These are phyloP conservation scores for Podilymbus podiceps DNA, from an alignment of 2,113 vertebrate genomes.

Conservation along the genomic window DNA sequence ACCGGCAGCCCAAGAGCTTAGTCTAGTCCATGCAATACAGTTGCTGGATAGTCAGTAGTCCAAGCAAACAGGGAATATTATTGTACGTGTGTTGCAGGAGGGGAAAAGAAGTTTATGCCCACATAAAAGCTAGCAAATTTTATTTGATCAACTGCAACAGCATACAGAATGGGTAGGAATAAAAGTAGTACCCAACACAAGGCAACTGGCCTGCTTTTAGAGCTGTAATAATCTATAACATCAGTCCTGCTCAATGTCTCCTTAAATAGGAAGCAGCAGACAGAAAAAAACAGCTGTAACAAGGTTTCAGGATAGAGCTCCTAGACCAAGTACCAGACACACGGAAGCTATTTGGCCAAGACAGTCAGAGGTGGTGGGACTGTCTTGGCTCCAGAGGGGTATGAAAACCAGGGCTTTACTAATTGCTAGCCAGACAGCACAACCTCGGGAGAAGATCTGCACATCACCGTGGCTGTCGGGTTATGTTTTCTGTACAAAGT, in stretches of 20 bases:
- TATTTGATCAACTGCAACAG: neutral
- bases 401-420: neutral
- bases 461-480: fast-evolving
- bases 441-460: neutral
- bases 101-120: neutral
- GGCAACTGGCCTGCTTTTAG: neutral
- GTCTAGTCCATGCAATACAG: neutral
- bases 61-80: neutral
- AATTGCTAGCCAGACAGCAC: neutral
- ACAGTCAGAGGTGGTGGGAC: neutral
- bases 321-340: neutral
- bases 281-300: neutral
- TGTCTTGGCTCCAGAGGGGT: neutral
- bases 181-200: neutral
- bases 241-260: neutral
- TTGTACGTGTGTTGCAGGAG: neutral
- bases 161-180: neutral
- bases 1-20: neutral
- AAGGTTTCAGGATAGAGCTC: neutral
- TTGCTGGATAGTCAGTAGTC: neutral
- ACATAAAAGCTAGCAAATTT: neutral
- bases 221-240: neutral
- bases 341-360: neutral
- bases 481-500: neutral
- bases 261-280: neutral